phyloP scores from a whole-genome alignment of 2,113 vertebrate genomes.

The Amia ocellicauda region DNA sequence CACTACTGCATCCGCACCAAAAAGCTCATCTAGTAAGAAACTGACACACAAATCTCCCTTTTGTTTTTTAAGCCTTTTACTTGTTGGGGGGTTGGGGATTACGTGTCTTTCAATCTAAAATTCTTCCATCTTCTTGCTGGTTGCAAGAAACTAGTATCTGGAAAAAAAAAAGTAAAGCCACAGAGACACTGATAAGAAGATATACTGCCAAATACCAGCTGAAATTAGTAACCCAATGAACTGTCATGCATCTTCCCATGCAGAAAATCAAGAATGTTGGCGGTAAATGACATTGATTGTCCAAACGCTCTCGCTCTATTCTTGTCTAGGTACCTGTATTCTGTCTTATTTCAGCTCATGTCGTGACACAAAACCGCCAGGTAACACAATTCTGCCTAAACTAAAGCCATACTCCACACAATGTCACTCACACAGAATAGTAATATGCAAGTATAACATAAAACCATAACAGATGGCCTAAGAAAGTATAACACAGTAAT shows the following conservation, averaged over 20 bases:
- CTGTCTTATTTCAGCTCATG: neutral
- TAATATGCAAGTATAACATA: constrained; percentile 61
- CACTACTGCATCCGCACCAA: neutral
- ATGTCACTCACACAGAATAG: constrained; percentile 41
- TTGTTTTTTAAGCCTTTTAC: neutral
- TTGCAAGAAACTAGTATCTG: too few relatives aligned
- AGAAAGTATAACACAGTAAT: constrained; percentile 65
- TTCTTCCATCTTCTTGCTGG: too few relatives aligned
- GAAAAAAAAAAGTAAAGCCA: neutral
- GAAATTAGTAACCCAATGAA: too few relatives aligned
- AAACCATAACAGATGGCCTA: constrained; percentile 68
- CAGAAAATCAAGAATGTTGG: too few relatives aligned
- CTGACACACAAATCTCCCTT: neutral
- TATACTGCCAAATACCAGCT: neutral
- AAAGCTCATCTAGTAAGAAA: neutral
- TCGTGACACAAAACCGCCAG: neutral
- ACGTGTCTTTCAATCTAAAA: neutral
- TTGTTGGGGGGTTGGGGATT: neutral
- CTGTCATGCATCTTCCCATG: too few relatives aligned
- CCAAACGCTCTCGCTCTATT: neutral
- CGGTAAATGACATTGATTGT: neutral
- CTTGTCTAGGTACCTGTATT: neutral
- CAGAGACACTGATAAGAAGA: neutral
- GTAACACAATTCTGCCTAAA: constrained; percentile 41
- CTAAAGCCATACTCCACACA: constrained; percentile 44